Conservation (phyloP, 1,140 invertebrate species). For the Paracyclopina nana region DNA sequence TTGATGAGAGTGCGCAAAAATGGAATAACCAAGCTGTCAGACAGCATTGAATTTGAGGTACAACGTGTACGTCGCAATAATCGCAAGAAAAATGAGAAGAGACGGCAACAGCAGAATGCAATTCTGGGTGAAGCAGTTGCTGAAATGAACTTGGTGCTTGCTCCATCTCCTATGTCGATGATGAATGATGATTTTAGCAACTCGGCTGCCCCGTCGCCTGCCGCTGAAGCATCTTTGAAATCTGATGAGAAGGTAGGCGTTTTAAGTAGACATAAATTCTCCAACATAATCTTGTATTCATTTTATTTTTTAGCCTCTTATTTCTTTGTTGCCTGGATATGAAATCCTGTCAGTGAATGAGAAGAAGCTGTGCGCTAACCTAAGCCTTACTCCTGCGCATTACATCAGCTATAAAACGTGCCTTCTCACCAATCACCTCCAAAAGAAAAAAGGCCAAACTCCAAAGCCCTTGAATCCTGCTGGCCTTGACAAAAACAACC, state of each 20-base stretch:
- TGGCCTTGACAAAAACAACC: conserved; percentile 12
- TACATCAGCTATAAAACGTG: conserved; percentile 16
- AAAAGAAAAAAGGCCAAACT: conserved; percentile 25
- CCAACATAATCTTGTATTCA: background rate
- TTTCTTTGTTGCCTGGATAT: conserved; percentile 11
- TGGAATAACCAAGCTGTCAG: conserved; percentile 8
- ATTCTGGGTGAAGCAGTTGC: too few species aligned
- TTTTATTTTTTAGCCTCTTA: background rate
- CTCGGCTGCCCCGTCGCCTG: background rate
- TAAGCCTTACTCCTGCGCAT: conserved; percentile 6
- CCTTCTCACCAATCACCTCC: conserved; percentile 25
- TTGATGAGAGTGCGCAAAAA: conserved; percentile 3
- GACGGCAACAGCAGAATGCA: too few species aligned
- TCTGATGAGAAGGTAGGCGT: background rate
- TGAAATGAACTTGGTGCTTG: too few species aligned
- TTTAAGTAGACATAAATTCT: background rate
- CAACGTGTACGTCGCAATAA: background rate
- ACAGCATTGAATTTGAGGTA: conserved; percentile 1
- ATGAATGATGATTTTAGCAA: background rate
- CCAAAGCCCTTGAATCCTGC: conserved; percentile 21
- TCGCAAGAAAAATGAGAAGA: conserved; percentile 2
- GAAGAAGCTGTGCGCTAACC: conserved; percentile 4
- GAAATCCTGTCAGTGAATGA: conserved; percentile 13
- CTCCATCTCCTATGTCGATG: conserved; percentile 1
- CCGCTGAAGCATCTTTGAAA: background rate